Conservation (phyloP, 2,888 invertebrate species). For the Drosophila vallismaia region DNA sequence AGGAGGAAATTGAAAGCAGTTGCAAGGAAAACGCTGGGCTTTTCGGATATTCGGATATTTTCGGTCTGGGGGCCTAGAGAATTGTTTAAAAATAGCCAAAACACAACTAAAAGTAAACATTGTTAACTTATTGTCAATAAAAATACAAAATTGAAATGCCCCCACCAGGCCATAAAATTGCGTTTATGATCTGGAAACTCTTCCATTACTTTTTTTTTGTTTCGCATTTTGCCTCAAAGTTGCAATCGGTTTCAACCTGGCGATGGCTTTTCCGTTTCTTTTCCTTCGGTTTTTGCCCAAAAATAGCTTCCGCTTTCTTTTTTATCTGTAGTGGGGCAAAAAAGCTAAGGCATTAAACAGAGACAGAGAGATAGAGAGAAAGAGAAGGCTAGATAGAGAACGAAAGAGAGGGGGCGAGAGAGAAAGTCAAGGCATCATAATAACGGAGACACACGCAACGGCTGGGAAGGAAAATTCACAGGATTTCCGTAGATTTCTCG, state of each 20-base stretch:
- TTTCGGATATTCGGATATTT: conserved; percentile 22
- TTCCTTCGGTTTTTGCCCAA: conserved; percentile 12
- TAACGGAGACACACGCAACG: conserved; percentile 52
- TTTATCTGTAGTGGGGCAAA: not conserved
- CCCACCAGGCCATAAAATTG: conserved; percentile 57
- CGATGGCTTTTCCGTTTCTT: not conserved
- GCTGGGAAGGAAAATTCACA: conserved; percentile 50
- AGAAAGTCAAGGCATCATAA: conserved; percentile 51
- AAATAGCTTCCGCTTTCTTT: conserved; percentile 46
- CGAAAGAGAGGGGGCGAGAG: conserved; percentile 18
- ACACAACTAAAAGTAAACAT: conserved; percentile 67
- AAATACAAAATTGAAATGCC: conserved; percentile 66
- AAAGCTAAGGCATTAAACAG: not conserved
- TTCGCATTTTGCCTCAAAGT: conserved; percentile 39
- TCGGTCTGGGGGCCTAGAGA: conserved; percentile 24
- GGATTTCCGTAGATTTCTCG: conserved; percentile 70
- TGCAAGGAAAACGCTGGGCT: conserved; percentile 7
- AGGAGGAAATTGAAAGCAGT: conserved; percentile 12
- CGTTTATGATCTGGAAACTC: conserved; percentile 59
- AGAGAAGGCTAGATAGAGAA: conserved; percentile 9
- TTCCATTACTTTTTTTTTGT: conserved; percentile 29
- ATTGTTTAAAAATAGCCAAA: conserved; percentile 68
- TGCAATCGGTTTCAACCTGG: conserved; percentile 48
- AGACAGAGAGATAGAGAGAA: conserved; percentile 14
- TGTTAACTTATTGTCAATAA: conserved; percentile 74